These are phyloP conservation scores for Channa maculata DNA, from an alignment of 2,113 vertebrate species.

Conservation along the genomic window DNA sequence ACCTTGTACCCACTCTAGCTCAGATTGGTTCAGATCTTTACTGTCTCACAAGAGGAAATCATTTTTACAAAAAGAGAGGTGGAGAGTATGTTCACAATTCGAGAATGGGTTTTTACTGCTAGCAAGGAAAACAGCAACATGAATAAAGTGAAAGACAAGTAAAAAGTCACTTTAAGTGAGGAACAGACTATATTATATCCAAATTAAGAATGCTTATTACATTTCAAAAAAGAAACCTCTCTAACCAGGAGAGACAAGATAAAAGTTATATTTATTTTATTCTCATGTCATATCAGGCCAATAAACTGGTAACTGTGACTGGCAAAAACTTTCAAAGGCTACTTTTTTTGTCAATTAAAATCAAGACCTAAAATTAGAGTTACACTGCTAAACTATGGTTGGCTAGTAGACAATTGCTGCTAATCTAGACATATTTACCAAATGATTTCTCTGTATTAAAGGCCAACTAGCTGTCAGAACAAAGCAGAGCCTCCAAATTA, in stretches of 20 bases:
- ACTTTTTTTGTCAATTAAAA: neutral
- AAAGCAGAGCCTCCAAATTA: constrained; percentile 42
- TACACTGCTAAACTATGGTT: neutral
- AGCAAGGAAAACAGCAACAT: too few species aligned
- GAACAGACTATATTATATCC: too few species aligned
- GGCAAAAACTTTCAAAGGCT: neutral
- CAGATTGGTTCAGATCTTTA: neutral
- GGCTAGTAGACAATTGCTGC: constrained; percentile 1
- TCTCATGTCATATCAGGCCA: neutral
- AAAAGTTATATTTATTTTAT: neutral
- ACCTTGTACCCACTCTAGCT: neutral
- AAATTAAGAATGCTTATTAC: too few species aligned
- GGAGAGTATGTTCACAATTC: neutral
- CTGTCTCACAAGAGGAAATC: neutral
- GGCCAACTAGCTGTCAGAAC: constrained; percentile 14
- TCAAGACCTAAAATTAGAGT: neutral
- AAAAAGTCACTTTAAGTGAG: too few species aligned
- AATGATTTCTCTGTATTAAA: neutral
- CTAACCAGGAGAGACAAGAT: neutral
- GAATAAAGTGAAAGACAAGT: too few species aligned
- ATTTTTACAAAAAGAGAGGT: neutral
- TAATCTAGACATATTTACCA: constrained; percentile 13
- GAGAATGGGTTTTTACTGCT: too few species aligned
- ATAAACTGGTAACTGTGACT: neutral
- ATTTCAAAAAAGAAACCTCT: neutral